A percentile compares a stretch with the other conserved stretches of the same genome.
These are phyloP conservation scores for Desmodus rotundus DNA, from an alignment of 2,113 vertebrate genomes.

Conservation along the genomic window DNA sequence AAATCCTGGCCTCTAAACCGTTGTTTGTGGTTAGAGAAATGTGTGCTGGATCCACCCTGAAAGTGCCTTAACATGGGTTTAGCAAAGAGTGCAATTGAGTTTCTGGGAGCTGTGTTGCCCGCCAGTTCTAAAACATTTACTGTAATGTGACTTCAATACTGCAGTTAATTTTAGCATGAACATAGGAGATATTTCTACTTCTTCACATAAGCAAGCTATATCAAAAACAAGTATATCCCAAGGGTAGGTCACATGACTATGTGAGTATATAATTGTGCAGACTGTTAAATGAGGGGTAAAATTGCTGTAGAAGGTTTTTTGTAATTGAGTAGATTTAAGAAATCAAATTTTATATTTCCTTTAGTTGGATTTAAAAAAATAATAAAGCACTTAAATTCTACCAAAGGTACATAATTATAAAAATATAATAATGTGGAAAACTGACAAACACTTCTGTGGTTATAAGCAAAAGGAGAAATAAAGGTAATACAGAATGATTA, in stretches of 20 bases:
- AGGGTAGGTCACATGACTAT: not conserved
- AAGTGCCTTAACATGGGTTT: not conserved
- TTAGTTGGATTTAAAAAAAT: slow-evolving; percentile 31
- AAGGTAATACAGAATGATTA: not conserved
- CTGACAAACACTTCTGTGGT: not conserved
- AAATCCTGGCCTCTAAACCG: not conserved
- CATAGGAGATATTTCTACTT: slow-evolving; percentile 46
- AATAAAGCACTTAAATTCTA: slow-evolving; percentile 44
- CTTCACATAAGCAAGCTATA: not conserved
- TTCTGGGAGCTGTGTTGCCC: not conserved
- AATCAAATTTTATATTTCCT: slow-evolving; percentile 35
- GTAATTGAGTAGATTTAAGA: slow-evolving; percentile 47
- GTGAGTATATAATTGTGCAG: slow-evolving; percentile 37
- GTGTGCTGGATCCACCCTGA: not conserved
- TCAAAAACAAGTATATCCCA: slow-evolving; percentile 67
- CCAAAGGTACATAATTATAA: slow-evolving; percentile 15
- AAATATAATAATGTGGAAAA: slow-evolving; percentile 1
- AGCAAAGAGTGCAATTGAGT: not conserved
- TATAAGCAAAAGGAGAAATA: not conserved
- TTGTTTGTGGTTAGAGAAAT: not conserved
- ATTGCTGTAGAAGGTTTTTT: slow-evolving; percentile 26
- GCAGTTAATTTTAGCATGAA: slow-evolving; percentile 67
- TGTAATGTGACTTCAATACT: slow-evolving; percentile 40
- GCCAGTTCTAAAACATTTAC: not conserved
- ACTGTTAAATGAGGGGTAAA: slow-evolving; percentile 43